Evolutionary conservation across 2,797 vertebrate genomes (phyloP).

Genomic region (Scolopax rusticola): DNA sequence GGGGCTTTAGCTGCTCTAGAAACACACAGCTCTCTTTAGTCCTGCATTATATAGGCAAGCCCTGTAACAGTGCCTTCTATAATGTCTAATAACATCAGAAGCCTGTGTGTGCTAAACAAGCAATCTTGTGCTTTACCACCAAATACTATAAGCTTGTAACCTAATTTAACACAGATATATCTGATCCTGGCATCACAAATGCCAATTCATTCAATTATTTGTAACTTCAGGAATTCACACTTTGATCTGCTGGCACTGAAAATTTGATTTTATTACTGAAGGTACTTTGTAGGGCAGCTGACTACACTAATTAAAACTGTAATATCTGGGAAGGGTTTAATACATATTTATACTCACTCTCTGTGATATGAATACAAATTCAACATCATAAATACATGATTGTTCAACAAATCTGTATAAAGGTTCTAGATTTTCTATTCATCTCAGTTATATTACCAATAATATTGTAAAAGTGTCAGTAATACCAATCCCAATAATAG

Average conservation of each 20-base stretch:
- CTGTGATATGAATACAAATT: background rate
- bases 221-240: background rate
- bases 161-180: background rate
- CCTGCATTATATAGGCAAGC: background rate
- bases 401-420: background rate
- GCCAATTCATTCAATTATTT: background rate
- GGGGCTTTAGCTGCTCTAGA: background rate
- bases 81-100: background rate
- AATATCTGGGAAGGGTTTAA: background rate
- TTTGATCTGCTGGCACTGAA: background rate
- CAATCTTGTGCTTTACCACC: background rate
- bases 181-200: background rate
- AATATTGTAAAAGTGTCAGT: background rate
- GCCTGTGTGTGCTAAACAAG: background rate
- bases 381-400: background rate
- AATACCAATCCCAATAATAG: background rate
- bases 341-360: background rate
- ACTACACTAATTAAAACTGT: background rate
- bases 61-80: background rate
- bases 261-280: background rate
- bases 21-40: background rate
- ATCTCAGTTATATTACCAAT: background rate
- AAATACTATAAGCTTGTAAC: background rate
- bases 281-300: background rate
- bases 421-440: background rate